Percentiles rank a stretch among this genome's conserved stretches.
Conservation (phyloP, 2,113 vertebrate species). For the Ceyx cyanopectus region DNA sequence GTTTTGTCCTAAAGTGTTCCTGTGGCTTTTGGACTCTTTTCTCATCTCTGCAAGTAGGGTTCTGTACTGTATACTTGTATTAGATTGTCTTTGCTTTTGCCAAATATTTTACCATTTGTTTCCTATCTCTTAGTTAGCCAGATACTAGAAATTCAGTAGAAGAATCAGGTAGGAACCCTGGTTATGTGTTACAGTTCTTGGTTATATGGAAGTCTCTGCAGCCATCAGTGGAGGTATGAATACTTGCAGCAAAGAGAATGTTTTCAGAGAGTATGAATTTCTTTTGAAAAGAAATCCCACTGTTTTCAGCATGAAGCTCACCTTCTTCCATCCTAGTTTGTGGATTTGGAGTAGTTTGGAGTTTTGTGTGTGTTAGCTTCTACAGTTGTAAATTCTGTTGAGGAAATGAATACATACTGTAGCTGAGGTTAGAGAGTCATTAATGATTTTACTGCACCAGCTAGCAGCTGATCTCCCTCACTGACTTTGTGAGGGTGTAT, state of each 20-base stretch:
- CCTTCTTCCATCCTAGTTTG: background rate
- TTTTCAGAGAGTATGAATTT: background rate
- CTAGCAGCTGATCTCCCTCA: background rate
- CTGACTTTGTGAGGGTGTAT: background rate
- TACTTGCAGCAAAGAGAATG: background rate
- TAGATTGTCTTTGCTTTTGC: background rate
- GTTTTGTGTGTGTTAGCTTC: background rate
- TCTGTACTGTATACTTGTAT: background rate
- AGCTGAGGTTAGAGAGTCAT: background rate
- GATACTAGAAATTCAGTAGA: background rate
- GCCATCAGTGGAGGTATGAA: background rate
- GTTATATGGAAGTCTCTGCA: background rate
- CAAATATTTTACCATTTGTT: background rate
- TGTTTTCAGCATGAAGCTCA: background rate
- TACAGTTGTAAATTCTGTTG: background rate
- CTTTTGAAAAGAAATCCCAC: background rate
- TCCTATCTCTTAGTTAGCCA: background rate
- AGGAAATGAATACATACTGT: background rate
- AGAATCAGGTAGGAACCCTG: background rate
- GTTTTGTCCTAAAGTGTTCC: conserved; percentile 20
- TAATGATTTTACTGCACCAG: background rate
- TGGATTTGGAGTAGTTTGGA: background rate
- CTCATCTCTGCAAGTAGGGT: background rate
- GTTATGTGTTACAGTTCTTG: background rate
- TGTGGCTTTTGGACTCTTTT: background rate